Evolutionary conservation across 2,888 invertebrate genomes (phyloP).

Genomic region (Microchrysa polita): DNA sequence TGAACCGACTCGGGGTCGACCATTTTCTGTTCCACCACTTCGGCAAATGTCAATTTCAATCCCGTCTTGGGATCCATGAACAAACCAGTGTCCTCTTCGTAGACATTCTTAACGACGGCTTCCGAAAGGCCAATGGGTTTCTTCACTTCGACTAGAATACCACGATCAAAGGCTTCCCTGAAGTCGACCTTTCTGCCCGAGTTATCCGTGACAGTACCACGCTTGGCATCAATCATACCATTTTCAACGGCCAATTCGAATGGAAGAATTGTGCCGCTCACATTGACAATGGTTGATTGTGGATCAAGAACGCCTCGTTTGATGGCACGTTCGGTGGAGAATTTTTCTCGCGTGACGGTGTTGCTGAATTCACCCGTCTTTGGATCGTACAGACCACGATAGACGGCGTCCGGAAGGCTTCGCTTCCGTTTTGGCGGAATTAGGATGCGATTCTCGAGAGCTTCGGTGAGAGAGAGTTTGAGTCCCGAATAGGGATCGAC

Average conservation of each 20-base stretch:
- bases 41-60: conserved; percentile 78
- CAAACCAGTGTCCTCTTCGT: conserved; percentile 78
- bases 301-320: conserved; percentile 85
- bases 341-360: conserved; percentile 79
- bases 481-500: conserved; percentile 78
- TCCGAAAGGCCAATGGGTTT: conserved; percentile 84
- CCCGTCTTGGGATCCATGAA: conserved; percentile 87
- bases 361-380: conserved; percentile 84
- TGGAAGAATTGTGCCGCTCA: conserved; percentile 82
- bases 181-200: conserved; percentile 77
- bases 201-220: conserved; percentile 73
- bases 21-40: conserved; percentile 83
- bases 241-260: conserved; percentile 84
- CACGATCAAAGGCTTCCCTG: conserved; percentile 85
- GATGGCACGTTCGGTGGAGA: conserved; percentile 85
- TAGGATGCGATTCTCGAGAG: conserved; percentile 82
- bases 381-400: conserved; percentile 89
- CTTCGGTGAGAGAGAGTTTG: conserved; percentile 82
- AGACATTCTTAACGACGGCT: conserved; percentile 82
- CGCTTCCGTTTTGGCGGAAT: conserved; percentile 84
- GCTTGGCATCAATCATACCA: conserved; percentile 78
- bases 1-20: conserved; percentile 87
- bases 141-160: conserved; percentile 81
- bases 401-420: conserved; percentile 88
- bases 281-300: conserved; percentile 84